These are phyloP conservation scores for Syrmaticus mikado DNA, from an alignment of 2,113 vertebrate species.

Conservation along the genomic window DNA sequence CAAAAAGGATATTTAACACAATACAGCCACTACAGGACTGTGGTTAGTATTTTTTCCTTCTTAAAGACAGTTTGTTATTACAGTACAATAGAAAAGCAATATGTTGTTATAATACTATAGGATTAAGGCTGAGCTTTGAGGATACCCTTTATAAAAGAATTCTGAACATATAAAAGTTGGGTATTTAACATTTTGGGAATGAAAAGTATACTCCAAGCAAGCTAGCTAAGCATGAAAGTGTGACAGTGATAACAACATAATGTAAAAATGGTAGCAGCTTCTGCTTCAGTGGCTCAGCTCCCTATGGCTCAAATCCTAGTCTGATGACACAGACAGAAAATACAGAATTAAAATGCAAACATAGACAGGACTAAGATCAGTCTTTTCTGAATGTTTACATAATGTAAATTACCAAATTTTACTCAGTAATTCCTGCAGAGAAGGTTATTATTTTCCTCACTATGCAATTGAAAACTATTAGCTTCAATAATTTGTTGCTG, in stretches of 20 bases:
- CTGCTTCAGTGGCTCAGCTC: background rate
- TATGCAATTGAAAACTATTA: background rate
- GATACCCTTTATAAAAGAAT: background rate
- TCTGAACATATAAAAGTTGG: background rate
- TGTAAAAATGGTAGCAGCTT: background rate
- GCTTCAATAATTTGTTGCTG: background rate
- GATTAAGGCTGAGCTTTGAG: background rate
- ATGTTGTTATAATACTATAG: background rate
- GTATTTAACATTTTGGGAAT: background rate
- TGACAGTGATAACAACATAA: background rate
- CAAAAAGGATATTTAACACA: fast-evolving
- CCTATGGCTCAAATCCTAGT: background rate
- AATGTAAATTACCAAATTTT: background rate
- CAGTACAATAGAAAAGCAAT: background rate
- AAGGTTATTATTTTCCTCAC: background rate
- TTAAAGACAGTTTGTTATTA: background rate
- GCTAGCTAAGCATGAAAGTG: background rate
- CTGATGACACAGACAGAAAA: background rate
- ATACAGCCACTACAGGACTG: background rate
- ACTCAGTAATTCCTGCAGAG: background rate
- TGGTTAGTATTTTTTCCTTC: background rate
- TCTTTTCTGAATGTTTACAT: background rate
- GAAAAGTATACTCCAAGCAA: background rate
- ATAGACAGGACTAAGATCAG: background rate
- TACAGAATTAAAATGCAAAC: background rate